phyloP scores from a whole-genome alignment of 2,888 invertebrate genomes.

The Germaria angustata region DNA sequence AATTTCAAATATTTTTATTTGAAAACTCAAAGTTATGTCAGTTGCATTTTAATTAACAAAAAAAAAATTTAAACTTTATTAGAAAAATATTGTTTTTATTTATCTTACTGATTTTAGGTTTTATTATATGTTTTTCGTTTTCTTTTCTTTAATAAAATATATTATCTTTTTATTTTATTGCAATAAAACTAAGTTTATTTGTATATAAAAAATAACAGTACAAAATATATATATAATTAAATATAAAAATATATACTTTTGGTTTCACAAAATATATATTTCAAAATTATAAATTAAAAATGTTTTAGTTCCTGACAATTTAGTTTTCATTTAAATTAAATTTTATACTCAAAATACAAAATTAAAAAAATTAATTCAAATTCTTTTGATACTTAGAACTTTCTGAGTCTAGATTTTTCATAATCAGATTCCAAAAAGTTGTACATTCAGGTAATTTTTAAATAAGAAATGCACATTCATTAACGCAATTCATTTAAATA shows the following conservation, averaged over 20 bases:
- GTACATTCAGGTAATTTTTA: too few relatives aligned
- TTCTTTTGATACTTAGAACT: too few relatives aligned
- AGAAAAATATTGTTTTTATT: background rate
- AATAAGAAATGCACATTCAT: too few relatives aligned
- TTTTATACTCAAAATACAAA: background rate
- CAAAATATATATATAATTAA: slow-evolving; percentile 1
- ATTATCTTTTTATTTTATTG: background rate
- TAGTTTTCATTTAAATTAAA: background rate
- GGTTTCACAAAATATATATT: background rate
- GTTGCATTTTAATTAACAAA: background rate
- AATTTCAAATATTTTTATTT: background rate
- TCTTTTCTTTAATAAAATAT: background rate
- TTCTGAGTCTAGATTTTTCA: too few relatives aligned
- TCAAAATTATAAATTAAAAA: background rate
- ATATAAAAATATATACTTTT: background rate
- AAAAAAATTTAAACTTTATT: background rate
- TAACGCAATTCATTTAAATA: too few relatives aligned
- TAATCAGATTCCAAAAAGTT: too few relatives aligned
- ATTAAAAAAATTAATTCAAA: too few relatives aligned
- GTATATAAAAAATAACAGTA: slow-evolving; percentile 32
- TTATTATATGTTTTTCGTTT: background rate
- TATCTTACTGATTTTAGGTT: background rate
- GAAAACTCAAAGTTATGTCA: background rate
- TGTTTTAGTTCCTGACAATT: background rate
- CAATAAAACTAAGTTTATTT: slow-evolving; percentile 3